Evolutionary conservation across 23 tunicate genomes (phyloP), one percentile per base, ranked within the genome.

Genomic region (Halocynthia roretzi): DNA sequence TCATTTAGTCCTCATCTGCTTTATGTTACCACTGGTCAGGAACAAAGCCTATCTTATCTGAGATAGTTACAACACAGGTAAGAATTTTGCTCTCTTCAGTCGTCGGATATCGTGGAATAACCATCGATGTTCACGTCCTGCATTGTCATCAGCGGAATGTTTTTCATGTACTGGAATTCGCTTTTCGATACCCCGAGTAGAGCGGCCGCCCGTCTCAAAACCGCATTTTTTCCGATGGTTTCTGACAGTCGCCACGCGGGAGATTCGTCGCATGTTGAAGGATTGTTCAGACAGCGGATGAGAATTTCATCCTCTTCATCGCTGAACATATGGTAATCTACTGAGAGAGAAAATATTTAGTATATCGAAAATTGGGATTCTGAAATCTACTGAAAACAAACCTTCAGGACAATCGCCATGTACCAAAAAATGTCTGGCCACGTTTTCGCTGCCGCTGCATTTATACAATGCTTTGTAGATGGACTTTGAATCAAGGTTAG

Each of bases 91-190:
- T 31, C 44, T 31, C 44, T 31, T 31, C 44, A 31, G 44, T 31
- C 44, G 44, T 31, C 44, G 44, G 44, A 31, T 31, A 31, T 31
- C 4, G 44, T 31, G 4, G 44, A 31, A 31, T 31, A 31, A 1
- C 44, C 44, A 31, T 31, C 44, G 44, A 31, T 31, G 44, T 31
- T 31, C 44, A 31, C 44, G 44, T 31, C 44, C 4, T 31, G 2
- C 44, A 31, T 31, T 4, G 44, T 31, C 44, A 31, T 31, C 44
- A 31, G 44, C 71, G 78, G 78, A 50, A 74, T 74, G 17, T 18
- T 53, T 74, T 54, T 62, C 78, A 74, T 74, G 56, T 74, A 74
- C 19, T 53, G 31, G 22, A 74, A 74, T 54, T 74, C 78, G 5
- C 10, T 52, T 54, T 44, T 12, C n/a, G 78, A 74, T 8, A 74